Percentiles rank a stretch among this genome's conserved stretches.
These are phyloP conservation scores for Benthosema pterotum DNA, from an alignment of 2,797 vertebrate genomes.

Conservation along the genomic window DNA sequence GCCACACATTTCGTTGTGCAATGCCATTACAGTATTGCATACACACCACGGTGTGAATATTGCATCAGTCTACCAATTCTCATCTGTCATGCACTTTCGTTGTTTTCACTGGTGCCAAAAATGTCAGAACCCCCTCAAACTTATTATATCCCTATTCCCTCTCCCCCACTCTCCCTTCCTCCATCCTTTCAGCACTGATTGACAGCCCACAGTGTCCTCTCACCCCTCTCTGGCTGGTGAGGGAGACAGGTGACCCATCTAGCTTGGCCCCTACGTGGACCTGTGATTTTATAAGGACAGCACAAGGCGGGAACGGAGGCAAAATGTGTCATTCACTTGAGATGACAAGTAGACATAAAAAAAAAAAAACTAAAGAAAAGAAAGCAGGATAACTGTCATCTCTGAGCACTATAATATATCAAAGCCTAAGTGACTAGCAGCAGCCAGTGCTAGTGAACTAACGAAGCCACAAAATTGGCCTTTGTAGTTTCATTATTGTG, in stretches of 20 bases:
- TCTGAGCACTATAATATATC: conserved; percentile 12
- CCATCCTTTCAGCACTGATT: conserved; percentile 42
- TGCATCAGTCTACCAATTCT: conserved; percentile 8
- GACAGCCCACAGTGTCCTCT: conserved; percentile 57
- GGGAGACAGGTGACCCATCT: conserved; percentile 52
- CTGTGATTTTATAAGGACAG: conserved; percentile 46
- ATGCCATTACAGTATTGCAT: no score
- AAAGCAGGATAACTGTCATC: conserved; percentile 20
- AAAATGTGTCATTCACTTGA: conserved; percentile 27
- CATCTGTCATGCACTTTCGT: background rate
- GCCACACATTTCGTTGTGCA: no score
- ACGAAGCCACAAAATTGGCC: conserved; percentile 54
- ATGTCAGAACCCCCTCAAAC: conserved; percentile 2
- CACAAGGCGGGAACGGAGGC: conserved; percentile 28
- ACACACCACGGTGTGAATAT: background rate
- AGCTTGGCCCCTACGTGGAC: conserved; percentile 14
- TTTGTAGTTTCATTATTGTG: conserved; percentile 32
- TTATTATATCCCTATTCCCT: no score
- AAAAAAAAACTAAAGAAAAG: conserved; percentile 17
- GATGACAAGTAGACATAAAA: conserved; percentile 31
- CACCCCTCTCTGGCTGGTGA: conserved; percentile 50
- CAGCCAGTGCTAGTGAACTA: conserved; percentile 40
- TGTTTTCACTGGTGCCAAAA: conserved; percentile 17
- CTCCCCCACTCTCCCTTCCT: conserved; percentile 1
- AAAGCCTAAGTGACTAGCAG: conserved; percentile 22